A percentile compares a stretch with the other conserved stretches of the same genome.
These are phyloP conservation scores for Neosalanx taihuensis DNA, from an alignment of 2,797 vertebrate genomes.

Conservation along the genomic window DNA sequence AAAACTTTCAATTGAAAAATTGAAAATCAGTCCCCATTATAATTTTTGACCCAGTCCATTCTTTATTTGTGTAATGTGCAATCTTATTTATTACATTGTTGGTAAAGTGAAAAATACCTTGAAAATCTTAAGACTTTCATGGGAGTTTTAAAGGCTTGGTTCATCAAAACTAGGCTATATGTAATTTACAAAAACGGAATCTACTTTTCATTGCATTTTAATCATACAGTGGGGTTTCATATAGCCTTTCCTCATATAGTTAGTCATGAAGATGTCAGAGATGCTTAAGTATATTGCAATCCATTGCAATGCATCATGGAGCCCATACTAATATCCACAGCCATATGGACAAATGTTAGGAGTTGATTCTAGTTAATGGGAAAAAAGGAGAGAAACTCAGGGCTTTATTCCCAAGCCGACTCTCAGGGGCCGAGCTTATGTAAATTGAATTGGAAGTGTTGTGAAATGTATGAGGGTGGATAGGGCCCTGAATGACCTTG, in stretches of 20 bases:
- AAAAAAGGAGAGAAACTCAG: not conserved
- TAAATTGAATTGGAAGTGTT: not conserved
- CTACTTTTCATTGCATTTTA: not conserved
- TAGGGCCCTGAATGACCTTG: not conserved
- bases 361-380: not conserved
- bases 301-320: not conserved
- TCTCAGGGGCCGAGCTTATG: not conserved
- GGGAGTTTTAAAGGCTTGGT: no score
- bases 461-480: not conserved
- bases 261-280: not conserved
- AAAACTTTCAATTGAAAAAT: not conserved
- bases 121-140: no score
- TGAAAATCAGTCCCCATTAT: not conserved
- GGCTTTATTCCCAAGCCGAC: conserved; percentile 1
- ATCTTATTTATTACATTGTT: no score
- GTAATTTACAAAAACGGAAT: not conserved
- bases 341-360: not conserved
- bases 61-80: no score
- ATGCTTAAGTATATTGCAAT: not conserved
- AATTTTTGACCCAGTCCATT: not conserved
- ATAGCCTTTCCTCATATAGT: not conserved
- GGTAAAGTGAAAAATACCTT: no score
- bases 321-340: not conserved
- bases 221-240: not conserved
- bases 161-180: no score